These are phyloP conservation scores for Agelastica alni DNA, from an alignment of 2,888 invertebrate species.

Conservation along the genomic window DNA sequence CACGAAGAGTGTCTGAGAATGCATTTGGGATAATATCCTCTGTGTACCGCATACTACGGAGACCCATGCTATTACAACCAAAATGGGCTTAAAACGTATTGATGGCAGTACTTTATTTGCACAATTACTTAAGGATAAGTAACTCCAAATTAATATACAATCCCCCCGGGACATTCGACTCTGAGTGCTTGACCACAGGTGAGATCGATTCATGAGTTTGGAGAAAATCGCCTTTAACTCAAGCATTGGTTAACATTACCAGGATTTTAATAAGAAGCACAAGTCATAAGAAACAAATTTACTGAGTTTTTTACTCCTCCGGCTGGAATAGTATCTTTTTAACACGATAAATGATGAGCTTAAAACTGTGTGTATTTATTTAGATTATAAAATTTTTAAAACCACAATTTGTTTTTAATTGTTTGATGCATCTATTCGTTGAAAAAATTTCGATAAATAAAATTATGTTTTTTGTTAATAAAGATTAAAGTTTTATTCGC, in stretches of 20 bases:
- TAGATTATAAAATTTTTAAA: too few species aligned
- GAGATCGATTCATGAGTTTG: slow-evolving; percentile 11
- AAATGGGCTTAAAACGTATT: background rate
- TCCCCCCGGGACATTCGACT: slow-evolving; percentile 11
- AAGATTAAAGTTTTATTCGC: too few species aligned
- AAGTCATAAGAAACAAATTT: slow-evolving; percentile 15
- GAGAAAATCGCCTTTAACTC: slow-evolving; percentile 15
- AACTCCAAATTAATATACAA: slow-evolving; percentile 4
- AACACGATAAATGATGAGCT: too few species aligned
- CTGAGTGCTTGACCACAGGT: slow-evolving; percentile 14
- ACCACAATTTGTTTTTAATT: too few species aligned
- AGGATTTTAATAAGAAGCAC: slow-evolving; percentile 18
- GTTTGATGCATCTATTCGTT: too few species aligned
- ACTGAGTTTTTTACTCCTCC: background rate
- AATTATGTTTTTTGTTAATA: too few species aligned
- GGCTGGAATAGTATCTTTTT: too few species aligned
- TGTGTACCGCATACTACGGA: background rate
- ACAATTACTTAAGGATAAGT: background rate
- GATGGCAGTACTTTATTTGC: background rate
- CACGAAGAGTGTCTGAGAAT: background rate
- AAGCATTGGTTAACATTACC: slow-evolving; percentile 12
- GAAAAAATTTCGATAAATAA: too few species aligned
- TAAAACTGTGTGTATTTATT: too few species aligned
- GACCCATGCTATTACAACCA: background rate
- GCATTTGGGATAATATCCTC: background rate